These are phyloP conservation scores for Bathynomus jamesi DNA, from an alignment of 1,140 invertebrate species.

Conservation along the genomic window DNA sequence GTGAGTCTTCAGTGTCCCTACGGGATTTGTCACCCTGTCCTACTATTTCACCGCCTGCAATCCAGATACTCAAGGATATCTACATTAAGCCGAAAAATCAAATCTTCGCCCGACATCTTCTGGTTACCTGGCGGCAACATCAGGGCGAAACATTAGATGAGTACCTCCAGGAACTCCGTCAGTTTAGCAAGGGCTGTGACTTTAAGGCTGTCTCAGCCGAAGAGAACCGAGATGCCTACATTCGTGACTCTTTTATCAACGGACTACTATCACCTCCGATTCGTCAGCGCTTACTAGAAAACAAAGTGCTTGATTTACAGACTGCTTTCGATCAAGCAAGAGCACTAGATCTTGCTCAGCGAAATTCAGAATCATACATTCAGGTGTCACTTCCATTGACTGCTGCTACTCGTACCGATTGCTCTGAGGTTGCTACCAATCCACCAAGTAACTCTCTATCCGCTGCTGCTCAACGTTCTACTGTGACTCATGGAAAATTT, in stretches of 20 bases:
- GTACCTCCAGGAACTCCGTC: too few relatives aligned
- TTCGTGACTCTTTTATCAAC: too few relatives aligned
- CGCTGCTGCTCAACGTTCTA: too few relatives aligned
- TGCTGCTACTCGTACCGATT: too few relatives aligned
- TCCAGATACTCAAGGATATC: neutral
- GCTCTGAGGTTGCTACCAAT: too few relatives aligned
- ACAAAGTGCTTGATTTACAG: conserved; percentile 17
- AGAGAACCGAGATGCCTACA: conserved; percentile 13
- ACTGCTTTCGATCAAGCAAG: conserved; percentile 19
- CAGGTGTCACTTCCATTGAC: neutral
- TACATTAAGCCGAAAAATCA: neutral
- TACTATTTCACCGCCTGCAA: neutral
- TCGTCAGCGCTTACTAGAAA: conserved; percentile 22
- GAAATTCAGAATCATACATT: too few relatives aligned
- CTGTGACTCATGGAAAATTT: too few relatives aligned
- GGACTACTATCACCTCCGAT: conserved; percentile 14
- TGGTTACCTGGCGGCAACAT: neutral
- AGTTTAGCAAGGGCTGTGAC: too few relatives aligned
- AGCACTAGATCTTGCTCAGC: conserved; percentile 17
- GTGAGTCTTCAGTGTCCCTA: too few relatives aligned
- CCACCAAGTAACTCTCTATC: too few relatives aligned
- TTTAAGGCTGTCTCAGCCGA: conserved; percentile 20
- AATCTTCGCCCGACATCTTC: neutral
- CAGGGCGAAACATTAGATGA: too few relatives aligned
- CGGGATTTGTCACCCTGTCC: too few relatives aligned